phyloP scores from a whole-genome alignment of 2,113 vertebrate species.

The Lucifuga dentata region DNA sequence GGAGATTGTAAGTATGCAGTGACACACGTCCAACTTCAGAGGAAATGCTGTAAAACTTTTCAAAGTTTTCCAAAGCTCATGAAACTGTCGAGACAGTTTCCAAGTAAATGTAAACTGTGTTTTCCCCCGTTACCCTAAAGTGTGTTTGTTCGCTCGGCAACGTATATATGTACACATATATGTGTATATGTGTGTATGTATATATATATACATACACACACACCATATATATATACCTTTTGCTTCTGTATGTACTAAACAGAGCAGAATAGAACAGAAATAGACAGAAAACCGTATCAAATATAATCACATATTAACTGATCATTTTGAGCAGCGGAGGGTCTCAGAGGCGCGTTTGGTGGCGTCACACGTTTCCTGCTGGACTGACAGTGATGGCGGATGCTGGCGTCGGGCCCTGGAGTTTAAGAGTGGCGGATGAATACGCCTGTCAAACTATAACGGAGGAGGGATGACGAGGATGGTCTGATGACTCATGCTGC shows the following conservation, averaged over 20 bases:
- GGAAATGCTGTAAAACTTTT: neutral
- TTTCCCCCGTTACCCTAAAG: neutral
- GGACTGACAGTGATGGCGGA: constrained; percentile 36
- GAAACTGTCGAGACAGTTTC: neutral
- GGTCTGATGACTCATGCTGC: constrained; percentile 70
- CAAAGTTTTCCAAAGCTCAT: neutral
- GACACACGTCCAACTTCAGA: neutral
- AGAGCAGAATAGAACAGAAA: neutral
- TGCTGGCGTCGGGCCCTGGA: neutral
- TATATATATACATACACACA: no score
- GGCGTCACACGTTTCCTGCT: constrained; percentile 37
- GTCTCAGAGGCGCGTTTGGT: constrained; percentile 13
- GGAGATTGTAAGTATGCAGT: neutral
- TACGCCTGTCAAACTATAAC: constrained; percentile 50
- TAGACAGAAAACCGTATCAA: no score
- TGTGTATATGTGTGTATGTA: no score
- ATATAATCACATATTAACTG: constrained; percentile 15
- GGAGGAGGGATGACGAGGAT: constrained; percentile 66
- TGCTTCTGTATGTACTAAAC: neutral
- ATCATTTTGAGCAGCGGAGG: constrained; percentile 5
- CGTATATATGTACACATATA: no score
- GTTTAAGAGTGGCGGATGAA: constrained; percentile 47
- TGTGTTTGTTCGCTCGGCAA: neutral
- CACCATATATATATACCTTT: no score
- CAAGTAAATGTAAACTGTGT: neutral